These are phyloP conservation scores for Bubo bubo DNA, from an alignment of 2,113 vertebrate genomes.

Conservation along the genomic window DNA sequence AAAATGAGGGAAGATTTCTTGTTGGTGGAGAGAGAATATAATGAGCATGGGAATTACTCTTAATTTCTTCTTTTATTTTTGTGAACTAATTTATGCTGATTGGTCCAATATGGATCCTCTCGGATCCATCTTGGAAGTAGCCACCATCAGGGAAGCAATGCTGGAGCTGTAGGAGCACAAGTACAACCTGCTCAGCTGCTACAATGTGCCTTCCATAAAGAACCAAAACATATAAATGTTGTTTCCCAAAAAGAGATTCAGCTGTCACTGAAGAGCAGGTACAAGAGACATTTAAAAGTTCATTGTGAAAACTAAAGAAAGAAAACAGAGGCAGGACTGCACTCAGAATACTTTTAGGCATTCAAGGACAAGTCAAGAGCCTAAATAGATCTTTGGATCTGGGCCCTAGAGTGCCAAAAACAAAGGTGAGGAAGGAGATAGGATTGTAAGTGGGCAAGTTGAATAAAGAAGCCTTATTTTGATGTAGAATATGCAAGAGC, in stretches of 20 bases:
- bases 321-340: neutral
- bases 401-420: neutral
- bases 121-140: neutral
- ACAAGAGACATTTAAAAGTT: neutral
- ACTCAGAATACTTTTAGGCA: neutral
- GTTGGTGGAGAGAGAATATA: neutral
- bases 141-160: fast-evolving
- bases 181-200: neutral
- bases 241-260: neutral
- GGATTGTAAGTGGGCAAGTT: neutral
- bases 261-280: neutral
- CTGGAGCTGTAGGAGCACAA: neutral
- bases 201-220: neutral
- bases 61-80: neutral
- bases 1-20: neutral
- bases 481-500: slow-evolving; percentile 30
- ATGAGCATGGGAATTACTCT: neutral
- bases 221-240: neutral
- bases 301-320: neutral
- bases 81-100: neutral
- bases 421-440: neutral
- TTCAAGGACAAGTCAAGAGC: neutral
- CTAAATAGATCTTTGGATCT: slow-evolving; percentile 12
- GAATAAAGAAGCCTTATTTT: slow-evolving; percentile 10
- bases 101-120: neutral